Percentiles rank a stretch among this genome's conserved stretches.
Evolutionary conservation across 2,113 vertebrate species (phyloP).

Genomic region (Chloebia gouldiae): DNA sequence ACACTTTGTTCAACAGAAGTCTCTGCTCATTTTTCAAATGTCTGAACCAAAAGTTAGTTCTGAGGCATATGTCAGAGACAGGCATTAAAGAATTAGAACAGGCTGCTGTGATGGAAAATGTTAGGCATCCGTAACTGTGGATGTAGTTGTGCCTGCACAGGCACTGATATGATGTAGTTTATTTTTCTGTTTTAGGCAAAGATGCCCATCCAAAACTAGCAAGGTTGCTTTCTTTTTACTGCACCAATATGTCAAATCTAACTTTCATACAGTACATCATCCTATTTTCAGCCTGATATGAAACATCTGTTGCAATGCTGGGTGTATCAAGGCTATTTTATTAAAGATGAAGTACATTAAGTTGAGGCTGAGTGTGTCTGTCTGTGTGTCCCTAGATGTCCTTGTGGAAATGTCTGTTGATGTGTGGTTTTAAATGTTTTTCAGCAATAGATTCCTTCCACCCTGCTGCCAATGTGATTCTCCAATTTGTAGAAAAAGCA

Average conservation of each 20-base stretch:
- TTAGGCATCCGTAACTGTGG: neutral
- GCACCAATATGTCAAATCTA: neutral
- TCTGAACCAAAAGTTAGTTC: neutral
- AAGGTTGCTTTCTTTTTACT: neutral
- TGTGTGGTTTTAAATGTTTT: neutral
- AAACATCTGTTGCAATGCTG: neutral
- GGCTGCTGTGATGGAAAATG: neutral
- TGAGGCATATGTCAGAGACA: neutral
- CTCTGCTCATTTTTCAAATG: neutral
- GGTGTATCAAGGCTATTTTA: neutral
- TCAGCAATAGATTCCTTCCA: neutral
- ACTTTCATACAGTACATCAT: neutral
- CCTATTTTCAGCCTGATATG: neutral
- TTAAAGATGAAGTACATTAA: neutral
- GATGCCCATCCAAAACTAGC: neutral
- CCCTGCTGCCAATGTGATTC: accelerated
- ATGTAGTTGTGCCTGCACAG: neutral
- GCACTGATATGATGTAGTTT: neutral
- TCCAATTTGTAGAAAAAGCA: neutral
- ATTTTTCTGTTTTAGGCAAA: neutral
- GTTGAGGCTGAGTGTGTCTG: too few relatives aligned
- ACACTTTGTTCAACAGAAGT: neutral
- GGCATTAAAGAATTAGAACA: neutral
- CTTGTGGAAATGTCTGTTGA: neutral
- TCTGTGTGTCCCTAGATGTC: neutral